phyloP scores from a whole-genome alignment of 2,888 invertebrate species.

The Sialis lutaria region DNA sequence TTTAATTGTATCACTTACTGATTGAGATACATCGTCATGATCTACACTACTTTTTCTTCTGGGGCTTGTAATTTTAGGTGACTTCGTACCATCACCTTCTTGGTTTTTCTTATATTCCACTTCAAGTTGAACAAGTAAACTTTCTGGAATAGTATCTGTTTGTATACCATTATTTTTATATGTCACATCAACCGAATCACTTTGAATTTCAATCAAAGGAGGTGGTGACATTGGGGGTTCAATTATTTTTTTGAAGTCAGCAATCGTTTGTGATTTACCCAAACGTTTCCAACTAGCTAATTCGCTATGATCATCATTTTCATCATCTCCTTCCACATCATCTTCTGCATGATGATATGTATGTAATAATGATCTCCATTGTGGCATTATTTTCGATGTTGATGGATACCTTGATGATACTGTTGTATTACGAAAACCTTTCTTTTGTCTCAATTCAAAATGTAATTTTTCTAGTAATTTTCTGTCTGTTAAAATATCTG shows the following conservation, averaged over 20 bases:
- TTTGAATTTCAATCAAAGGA: conserved; percentile 48
- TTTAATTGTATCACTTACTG: conserved; percentile 75
- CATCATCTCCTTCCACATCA: conserved; percentile 13
- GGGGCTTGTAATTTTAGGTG: conserved; percentile 21
- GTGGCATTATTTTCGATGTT: conserved; percentile 12
- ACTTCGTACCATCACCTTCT: conserved; percentile 23
- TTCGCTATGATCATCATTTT: conserved; percentile 18
- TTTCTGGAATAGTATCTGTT: conserved; percentile 40
- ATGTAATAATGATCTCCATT: conserved; percentile 11
- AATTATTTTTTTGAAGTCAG: conserved; percentile 1
- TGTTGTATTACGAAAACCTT: conserved; percentile 30
- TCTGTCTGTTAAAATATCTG: conserved; percentile 54
- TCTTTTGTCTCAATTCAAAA: conserved; percentile 51
- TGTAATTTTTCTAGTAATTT: conserved; percentile 55
- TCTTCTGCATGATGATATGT: conserved; percentile 10
- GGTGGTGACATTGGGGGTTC: conserved; percentile 31
- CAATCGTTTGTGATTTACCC: conserved; percentile 8
- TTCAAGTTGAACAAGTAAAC: conserved; percentile 29
- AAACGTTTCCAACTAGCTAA: conserved; percentile 12
- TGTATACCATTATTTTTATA: conserved; percentile 37
- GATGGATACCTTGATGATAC: conserved; percentile 16
- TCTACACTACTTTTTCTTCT: conserved; percentile 63
- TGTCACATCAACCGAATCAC: conserved; percentile 35
- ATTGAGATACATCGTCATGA: conserved; percentile 71
- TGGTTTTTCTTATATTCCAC: conserved; percentile 28